A percentile compares a stretch with the other conserved stretches of the same genome.
phyloP scores from a whole-genome alignment of 2,113 vertebrate species.

The Coptodon rendalli region DNA sequence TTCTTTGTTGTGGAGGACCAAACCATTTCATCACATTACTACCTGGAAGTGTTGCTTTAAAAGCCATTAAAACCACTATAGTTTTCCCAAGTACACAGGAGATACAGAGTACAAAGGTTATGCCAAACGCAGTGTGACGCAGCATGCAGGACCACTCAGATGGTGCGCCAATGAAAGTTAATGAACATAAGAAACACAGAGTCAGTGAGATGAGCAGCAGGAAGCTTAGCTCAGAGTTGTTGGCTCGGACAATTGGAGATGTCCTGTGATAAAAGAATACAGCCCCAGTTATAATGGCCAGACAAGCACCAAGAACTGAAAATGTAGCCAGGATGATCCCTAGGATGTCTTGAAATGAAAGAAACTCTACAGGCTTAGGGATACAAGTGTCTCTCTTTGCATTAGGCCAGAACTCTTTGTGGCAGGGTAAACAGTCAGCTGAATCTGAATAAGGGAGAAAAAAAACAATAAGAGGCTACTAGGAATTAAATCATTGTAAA shows the following conservation, averaged over 20 bases:
- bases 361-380: too few relatives aligned
- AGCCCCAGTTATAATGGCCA: fast-evolving
- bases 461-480: too few relatives aligned
- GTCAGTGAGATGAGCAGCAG: not conserved
- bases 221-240: not conserved
- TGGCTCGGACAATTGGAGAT: fast-evolving
- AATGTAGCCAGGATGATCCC: not conserved
- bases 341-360: too few relatives aligned
- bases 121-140: fast-evolving
- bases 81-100: fast-evolving
- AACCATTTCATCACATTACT: not conserved
- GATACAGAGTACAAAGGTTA: not conserved
- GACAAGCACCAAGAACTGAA: too few relatives aligned
- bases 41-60: fast-evolving
- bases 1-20: not conserved
- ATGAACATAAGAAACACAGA: not conserved
- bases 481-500: too few relatives aligned
- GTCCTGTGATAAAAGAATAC: not conserved
- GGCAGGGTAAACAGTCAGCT: slow-evolving; percentile 46
- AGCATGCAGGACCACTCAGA: fast-evolving
- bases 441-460: slow-evolving; percentile 5
- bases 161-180: not conserved
- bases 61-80: not conserved
- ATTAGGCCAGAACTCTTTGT: slow-evolving; percentile 59
- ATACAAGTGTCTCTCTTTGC: not conserved